These are phyloP conservation scores for Microchrysa polita DNA, from an alignment of 2,888 invertebrate species.

Conservation along the genomic window DNA sequence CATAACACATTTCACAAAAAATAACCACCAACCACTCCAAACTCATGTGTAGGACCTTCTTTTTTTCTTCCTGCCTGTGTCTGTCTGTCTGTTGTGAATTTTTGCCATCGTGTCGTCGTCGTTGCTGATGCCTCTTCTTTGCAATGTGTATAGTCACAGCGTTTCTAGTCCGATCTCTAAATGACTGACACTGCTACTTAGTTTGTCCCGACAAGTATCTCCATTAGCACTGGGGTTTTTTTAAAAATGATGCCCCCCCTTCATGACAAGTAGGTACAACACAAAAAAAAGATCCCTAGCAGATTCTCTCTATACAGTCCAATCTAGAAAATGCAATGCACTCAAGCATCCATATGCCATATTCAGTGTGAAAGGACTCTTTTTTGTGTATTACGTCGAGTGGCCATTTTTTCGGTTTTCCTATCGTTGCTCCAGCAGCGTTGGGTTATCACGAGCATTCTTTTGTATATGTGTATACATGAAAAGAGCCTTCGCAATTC, in stretches of 20 bases:
- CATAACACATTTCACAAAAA: neutral
- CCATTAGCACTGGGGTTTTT: conserved; percentile 27
- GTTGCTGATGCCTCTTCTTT: no score
- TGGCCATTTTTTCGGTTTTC: neutral
- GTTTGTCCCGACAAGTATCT: conserved; percentile 18
- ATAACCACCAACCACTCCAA: no score
- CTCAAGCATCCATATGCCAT: neutral
- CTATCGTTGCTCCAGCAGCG: neutral
- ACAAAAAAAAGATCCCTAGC: no score
- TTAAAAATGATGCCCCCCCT: conserved; percentile 19
- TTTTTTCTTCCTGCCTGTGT: neutral
- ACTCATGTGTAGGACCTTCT: conserved; percentile 6
- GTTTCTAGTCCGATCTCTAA: neutral
- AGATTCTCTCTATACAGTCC: no score
- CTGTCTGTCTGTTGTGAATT: no score
- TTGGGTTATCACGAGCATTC: neutral
- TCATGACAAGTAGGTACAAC: neutral
- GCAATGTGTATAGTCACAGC: no score
- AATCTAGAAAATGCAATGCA: neutral
- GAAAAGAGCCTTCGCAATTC: no score
- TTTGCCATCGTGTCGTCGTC: no score
- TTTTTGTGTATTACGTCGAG: neutral
- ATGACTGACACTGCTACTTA: conserved; percentile 13
- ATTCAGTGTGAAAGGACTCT: neutral
- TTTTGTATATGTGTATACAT: neutral